These are phyloP conservation scores for Chironomus riparius DNA, from an alignment of 2,888 invertebrate species.

Conservation along the genomic window DNA sequence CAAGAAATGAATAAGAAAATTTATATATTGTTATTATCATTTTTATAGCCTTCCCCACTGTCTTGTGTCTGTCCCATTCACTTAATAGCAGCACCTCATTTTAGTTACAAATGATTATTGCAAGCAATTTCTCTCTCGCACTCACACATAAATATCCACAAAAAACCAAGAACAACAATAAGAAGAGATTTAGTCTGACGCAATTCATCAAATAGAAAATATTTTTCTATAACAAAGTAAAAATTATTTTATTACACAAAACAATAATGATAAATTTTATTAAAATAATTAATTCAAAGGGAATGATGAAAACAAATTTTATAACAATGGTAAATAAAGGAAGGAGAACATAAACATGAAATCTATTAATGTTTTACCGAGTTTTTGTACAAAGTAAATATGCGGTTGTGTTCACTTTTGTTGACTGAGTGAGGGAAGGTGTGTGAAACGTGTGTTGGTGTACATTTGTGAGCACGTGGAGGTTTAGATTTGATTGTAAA, in stretches of 20 bases:
- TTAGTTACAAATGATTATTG: conserved; percentile 18
- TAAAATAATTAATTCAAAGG: neutral
- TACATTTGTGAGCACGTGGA: too few species aligned
- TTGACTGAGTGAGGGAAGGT: too few species aligned
- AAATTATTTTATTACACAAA: neutral
- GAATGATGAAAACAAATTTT: neutral
- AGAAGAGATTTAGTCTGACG: neutral
- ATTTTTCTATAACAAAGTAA: neutral
- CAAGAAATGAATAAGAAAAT: neutral
- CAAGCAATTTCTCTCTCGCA: neutral
- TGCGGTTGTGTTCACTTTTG: too few species aligned
- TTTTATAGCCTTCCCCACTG: neutral
- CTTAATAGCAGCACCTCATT: conserved; percentile 7
- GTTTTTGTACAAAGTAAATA: neutral
- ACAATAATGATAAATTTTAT: neutral
- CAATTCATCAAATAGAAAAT: neutral
- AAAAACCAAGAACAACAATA: neutral
- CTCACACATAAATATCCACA: neutral
- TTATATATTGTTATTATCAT: neutral
- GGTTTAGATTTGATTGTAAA: too few species aligned
- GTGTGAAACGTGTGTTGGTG: too few species aligned
- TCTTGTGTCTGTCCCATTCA: neutral
- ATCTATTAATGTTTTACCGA: neutral
- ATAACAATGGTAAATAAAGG: neutral
- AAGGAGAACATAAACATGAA: neutral